Evolutionary conservation across 2,113 vertebrate species (phyloP).

Genomic region (Poeciliopsis retropinna): DNA sequence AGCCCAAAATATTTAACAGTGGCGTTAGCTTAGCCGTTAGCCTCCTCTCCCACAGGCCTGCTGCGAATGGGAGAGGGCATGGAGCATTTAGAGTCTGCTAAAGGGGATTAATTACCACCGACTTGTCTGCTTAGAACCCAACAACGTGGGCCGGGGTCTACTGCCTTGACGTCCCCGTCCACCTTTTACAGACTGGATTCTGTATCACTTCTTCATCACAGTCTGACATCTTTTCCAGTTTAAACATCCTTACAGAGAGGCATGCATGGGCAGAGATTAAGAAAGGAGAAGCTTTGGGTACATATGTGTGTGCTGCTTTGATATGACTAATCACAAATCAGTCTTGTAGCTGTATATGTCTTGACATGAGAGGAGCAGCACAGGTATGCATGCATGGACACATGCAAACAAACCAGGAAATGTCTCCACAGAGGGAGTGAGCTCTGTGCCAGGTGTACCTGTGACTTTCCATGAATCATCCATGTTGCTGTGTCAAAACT

Average conservation of each 20-base stretch:
- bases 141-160: not conserved
- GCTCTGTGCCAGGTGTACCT: constrained; percentile 54
- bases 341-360: constrained; percentile 12
- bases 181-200: too few species aligned
- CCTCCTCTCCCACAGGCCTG: constrained; percentile 69
- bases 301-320: not conserved
- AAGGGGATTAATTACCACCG: too few species aligned
- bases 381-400: constrained; percentile 44
- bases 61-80: constrained; percentile 58
- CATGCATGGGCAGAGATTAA: not conserved
- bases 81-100: constrained; percentile 13
- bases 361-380: constrained; percentile 27
- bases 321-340: constrained; percentile 14
- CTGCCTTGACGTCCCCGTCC: constrained; percentile 45
- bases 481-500: constrained; percentile 7
- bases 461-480: constrained; percentile 39
- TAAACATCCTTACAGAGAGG: too few species aligned
- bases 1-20: constrained; percentile 70
- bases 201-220: not conserved
- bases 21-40: constrained; percentile 76
- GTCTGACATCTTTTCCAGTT: not conserved
- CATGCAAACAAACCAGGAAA: constrained; percentile 69
- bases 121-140: not conserved
- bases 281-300: not conserved
- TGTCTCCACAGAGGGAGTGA: constrained; percentile 50